Base-by-base conservation (phyloP, 2,113 vertebrate species). In the Urocitellus parryii region DNA sequence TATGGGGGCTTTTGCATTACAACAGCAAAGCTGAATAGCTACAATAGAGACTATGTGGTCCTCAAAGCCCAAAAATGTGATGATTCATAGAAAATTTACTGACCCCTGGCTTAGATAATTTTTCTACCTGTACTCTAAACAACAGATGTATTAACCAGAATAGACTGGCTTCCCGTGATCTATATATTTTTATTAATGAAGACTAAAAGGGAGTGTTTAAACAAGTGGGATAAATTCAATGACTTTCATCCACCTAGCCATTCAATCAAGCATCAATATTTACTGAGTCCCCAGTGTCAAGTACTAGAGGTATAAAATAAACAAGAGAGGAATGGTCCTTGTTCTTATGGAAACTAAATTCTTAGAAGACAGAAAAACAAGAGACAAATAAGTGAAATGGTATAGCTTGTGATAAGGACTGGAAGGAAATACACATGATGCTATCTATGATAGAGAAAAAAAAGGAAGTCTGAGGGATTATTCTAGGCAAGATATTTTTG, bases 291-390 rank as follows among this genome's bases (percentile, higher is more conserved):
- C 39, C 32, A 85, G n/a, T 12, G 61, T 45, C 86, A 96, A 88
- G 76, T 20, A 83, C 29, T 58, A 42, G 82, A 93, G n/a, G 89
- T 80, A 84, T 4, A 95, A 95, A 97, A 68, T 37, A 42, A 91
- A 90, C n/a, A 89, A 87, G 92, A 82, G 14, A 82, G 80, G 53
- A 37, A 79, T 18, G 29, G 39, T 58, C 34, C 37, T 74, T 80
- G 68, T 94, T 96, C 56, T 90, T n/a, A 72, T 32, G 20, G 81
- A 92, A 96, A 88, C 91, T 94, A 93, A 94, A 85, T 96, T 92
- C 53, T 88, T 48, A 88, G 32, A 45, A 93, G 34, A 95, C 13
- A 90, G 77, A 94, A 68, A 95, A 56, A 89, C 32, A 82, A 72
- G 39, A 67, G 29, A 78, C 53, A 96, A 91, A 81, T 84, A 85